Base-by-base conservation (phyloP, 2,888 invertebrate genomes). In the Netelia melanura region DNA sequence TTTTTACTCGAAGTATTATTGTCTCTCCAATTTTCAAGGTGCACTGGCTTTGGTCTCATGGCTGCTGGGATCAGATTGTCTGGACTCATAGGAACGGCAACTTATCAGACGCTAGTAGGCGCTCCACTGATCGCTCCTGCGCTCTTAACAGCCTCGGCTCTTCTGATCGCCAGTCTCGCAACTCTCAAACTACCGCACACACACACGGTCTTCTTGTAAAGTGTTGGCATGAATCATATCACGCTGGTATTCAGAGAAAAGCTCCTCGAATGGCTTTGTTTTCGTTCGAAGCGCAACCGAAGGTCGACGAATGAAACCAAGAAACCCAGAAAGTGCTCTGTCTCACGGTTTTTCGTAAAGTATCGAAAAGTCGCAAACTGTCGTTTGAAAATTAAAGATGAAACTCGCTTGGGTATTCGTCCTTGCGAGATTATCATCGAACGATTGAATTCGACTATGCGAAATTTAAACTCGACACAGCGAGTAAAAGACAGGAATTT, bases 31-130 rank as follows among this genome's bases (percentile, higher is more conserved):
- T 68, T 70, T 86, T 87, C 5, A 86, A 94, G 94, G 87, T 93
- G 94, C 81, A 94, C 94, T 17, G 94, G 93, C 14, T 94, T 94
- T 83, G 94, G 94, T 70, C 91, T 94, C 72, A 91, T 94, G 89
- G 93, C 94, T 68, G 94, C 94, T 25, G 90, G 91, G 25, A 94
- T 94, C 77, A 91, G 94, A 83, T 89, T 94, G 86, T 93, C 93
- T 2, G 94, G 94, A 71, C 90, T 94, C 52, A 90, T 94, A 85
- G 94, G 94, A 76, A 94, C 93, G 48, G 89, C 93, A 48, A 92
- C 93, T 52, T 94, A 94, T 89, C 93, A 94, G 83, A 92, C 92
- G 17, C 91, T 94, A 68, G 92, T 94, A 48, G 92, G 92, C 61
- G 90, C 92, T 64, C 94, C 93, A 77, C 89, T 94, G 67, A 91